Evolutionary conservation across 2,888 invertebrate species (phyloP).

Genomic region (Candidula unifasciata): DNA sequence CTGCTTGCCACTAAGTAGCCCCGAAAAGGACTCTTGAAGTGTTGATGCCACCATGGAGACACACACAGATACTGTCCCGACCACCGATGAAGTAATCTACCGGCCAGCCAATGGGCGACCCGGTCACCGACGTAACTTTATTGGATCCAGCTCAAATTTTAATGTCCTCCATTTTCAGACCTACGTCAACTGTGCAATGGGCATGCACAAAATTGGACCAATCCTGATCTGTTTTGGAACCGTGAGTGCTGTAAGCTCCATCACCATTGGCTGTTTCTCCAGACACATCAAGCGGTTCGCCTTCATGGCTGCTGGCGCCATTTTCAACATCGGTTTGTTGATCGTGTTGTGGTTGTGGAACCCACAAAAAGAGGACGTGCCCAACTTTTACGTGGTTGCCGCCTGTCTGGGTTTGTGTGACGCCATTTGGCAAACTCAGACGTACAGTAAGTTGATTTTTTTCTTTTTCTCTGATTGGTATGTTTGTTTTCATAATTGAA

Average conservation of each 20-base stretch:
- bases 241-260: slow-evolving; percentile 73
- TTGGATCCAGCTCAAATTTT: no score
- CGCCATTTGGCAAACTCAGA: slow-evolving; percentile 78
- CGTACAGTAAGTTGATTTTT: slow-evolving; percentile 75
- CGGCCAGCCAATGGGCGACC: no score
- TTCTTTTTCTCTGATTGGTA: no score
- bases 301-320: slow-evolving; percentile 76
- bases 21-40: no score
- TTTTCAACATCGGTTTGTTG: slow-evolving; percentile 76
- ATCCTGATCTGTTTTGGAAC: slow-evolving; percentile 77
- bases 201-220: slow-evolving; percentile 76
- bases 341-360: slow-evolving; percentile 78
- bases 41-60: no score
- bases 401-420: slow-evolving; percentile 78
- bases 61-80: no score
- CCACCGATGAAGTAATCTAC: no score
- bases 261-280: slow-evolving; percentile 75
- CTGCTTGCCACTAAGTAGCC: no score
- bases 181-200: slow-evolving; percentile 77
- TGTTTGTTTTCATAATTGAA: no score
- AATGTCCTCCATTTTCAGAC: slow-evolving; percentile 70
- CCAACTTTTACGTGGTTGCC: slow-evolving; percentile 78
- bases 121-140: no score
- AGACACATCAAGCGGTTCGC: slow-evolving; percentile 77
- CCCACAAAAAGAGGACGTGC: slow-evolving; percentile 74